phyloP scores from a whole-genome alignment of 1,140 invertebrate species.

The Venustaconcha ellipsiformis region DNA sequence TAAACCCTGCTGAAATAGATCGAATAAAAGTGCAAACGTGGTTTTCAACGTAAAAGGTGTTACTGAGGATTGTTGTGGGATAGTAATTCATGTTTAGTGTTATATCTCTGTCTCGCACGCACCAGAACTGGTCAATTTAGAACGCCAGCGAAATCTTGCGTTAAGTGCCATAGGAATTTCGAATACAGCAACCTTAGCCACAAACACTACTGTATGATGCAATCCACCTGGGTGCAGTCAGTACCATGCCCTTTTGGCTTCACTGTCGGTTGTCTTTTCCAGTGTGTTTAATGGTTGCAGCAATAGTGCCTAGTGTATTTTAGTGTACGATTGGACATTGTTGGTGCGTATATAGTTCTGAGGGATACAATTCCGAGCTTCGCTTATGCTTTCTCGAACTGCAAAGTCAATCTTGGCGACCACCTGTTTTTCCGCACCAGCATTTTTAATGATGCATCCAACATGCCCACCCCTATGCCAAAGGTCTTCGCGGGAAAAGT shows the following conservation, averaged over 20 bases:
- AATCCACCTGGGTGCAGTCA: too few species aligned
- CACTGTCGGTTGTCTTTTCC: not conserved
- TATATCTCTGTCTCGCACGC: not conserved
- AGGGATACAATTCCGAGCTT: too few species aligned
- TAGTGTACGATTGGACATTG: too few species aligned
- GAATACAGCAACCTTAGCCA: slow-evolving; percentile 1
- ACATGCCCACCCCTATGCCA: not conserved
- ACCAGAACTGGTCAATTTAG: not conserved
- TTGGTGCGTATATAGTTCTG: too few species aligned
- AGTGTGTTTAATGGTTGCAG: not conserved
- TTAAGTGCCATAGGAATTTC: not conserved
- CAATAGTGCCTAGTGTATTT: not conserved
- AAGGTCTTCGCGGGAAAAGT: not conserved
- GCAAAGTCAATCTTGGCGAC: not conserved
- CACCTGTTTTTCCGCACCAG: not conserved
- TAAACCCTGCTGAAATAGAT: not conserved
- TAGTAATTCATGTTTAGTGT: not conserved
- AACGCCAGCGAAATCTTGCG: too few species aligned
- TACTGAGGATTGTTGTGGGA: not conserved
- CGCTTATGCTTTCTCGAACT: too few species aligned
- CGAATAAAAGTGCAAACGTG: slow-evolving; percentile 2
- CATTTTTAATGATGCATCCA: not conserved
- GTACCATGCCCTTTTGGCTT: not conserved
- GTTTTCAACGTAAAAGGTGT: slow-evolving; percentile 5
- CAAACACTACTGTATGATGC: not conserved